A percentile compares a stretch with the other conserved stretches of the same genome.
Evolutionary conservation across 2,113 vertebrate species (phyloP).

Genomic region (Myanophis thanlyinensis): DNA sequence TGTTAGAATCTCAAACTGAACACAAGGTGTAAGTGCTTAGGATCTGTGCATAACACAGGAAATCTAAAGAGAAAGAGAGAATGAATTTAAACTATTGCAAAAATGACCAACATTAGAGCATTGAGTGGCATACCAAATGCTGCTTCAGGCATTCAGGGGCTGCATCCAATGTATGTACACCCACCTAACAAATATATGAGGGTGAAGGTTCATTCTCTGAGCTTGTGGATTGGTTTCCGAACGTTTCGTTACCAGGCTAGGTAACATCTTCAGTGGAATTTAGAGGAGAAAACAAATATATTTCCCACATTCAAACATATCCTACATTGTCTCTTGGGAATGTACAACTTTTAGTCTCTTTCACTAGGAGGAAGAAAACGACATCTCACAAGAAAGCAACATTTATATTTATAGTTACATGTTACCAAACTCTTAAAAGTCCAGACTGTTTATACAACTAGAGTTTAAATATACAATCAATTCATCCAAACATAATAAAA

Average conservation of each 20-base stretch:
- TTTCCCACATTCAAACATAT: background rate
- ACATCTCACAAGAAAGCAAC: background rate
- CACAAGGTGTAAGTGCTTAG: background rate
- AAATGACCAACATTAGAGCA: background rate
- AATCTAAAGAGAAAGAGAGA: background rate
- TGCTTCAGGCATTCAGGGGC: background rate
- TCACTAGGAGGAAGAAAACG: background rate
- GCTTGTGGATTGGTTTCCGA: no score
- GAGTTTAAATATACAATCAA: background rate
- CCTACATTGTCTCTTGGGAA: background rate
- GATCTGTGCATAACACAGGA: background rate
- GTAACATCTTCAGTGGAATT: no score
- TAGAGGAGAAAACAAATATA: background rate
- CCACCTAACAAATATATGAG: background rate
- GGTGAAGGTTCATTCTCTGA: no score
- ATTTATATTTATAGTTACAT: background rate
- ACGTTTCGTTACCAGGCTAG: no score
- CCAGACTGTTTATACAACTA: background rate
- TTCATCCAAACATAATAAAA: background rate
- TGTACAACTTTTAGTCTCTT: background rate
- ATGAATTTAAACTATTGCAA: background rate
- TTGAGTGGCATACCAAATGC: background rate
- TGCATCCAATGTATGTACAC: background rate
- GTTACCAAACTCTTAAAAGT: background rate
- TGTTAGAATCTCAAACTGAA: background rate